Evolutionary conservation across 2,797 vertebrate species (phyloP).

Genomic region (Eospalax fontanierii): DNA sequence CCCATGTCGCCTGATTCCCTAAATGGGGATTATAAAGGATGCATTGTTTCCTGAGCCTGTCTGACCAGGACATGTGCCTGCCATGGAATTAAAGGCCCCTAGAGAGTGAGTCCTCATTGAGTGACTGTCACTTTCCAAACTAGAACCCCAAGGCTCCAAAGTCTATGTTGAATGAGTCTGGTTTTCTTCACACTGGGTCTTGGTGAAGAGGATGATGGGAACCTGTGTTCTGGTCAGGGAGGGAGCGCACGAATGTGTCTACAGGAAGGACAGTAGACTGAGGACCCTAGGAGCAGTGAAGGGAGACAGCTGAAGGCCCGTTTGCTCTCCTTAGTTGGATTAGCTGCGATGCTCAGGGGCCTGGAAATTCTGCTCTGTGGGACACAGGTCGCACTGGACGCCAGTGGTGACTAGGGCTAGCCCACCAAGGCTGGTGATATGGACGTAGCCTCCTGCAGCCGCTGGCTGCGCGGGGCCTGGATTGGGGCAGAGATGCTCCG

Average conservation of each 20-base stretch:
- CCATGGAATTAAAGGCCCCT: neutral
- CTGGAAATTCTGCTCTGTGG: too few species aligned
- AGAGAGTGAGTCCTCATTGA: neutral
- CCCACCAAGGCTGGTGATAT: rapidly evolving
- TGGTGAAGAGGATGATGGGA: neutral
- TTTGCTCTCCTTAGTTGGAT: too few species aligned
- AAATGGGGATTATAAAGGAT: neutral
- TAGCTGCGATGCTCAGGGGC: neutral
- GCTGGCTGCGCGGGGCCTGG: too few species aligned
- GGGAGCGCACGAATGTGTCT: neutral
- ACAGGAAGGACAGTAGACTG: neutral
- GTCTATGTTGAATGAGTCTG: neutral
- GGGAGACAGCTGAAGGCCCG: neutral
- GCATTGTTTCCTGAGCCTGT: neutral
- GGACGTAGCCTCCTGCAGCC: too few species aligned
- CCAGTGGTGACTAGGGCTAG: neutral
- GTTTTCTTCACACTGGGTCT: neutral
- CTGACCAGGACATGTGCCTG: neutral
- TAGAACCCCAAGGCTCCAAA: neutral
- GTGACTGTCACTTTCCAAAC: neutral
- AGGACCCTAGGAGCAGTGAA: neutral
- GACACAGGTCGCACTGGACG: rapidly evolving
- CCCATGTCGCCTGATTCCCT: too few species aligned
- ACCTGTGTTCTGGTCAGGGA: neutral
- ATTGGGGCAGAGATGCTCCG: too few species aligned